Base-by-base conservation (phyloP, 2,888 invertebrate genomes). In the Atrina japonica region DNA sequence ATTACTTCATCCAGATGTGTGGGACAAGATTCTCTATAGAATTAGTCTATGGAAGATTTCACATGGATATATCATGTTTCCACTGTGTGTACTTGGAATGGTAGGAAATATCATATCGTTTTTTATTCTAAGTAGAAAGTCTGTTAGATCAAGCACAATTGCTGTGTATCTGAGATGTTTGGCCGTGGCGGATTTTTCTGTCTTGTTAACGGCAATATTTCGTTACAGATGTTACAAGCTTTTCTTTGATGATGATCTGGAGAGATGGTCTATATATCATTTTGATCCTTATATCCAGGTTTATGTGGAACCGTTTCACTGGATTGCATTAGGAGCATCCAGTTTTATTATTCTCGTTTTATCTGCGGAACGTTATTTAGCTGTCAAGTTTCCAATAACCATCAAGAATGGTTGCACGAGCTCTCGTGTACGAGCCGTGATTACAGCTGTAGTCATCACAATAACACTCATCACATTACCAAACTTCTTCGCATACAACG, bases 171-270 rank as follows among this genome's bases (percentile, higher is more conserved):
- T 85, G 11, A 73, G 81, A 16, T 75, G 71, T 7, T 68, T 85
- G 45, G 81, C 83, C 3, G 47, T 80, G 2, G 81, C 79, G 0
- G 85, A 85, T 45, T 73, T 76, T 5, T 65, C 76, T n/a, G 83
- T 83, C 7, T 76, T 84, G 1, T n/a, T 83, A 6, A 80, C 81
- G 7, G 76, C 83, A 2, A 66, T 84, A n/a, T 80, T 81, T 43
- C 73, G 81, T 21, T 82, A 82, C 60, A 75, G 79, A 52, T 78
- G 78, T 7, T 82, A 81, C 55, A 81, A 80, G 56, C 35, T 81
- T 16, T 77, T 81, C 43, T 52, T 81, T 16, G 58, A 72, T 16
- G 80, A 82, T 16, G 58, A 50, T n/a, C 55, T 69, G 9, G 76
- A 75, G 14, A 65, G 74, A 11, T 64, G 69, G 35, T 63, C 77